Evolutionary conservation across 92 coral and sea anemone species (phyloP).

Genomic region (Parazoanthus darwini): DNA sequence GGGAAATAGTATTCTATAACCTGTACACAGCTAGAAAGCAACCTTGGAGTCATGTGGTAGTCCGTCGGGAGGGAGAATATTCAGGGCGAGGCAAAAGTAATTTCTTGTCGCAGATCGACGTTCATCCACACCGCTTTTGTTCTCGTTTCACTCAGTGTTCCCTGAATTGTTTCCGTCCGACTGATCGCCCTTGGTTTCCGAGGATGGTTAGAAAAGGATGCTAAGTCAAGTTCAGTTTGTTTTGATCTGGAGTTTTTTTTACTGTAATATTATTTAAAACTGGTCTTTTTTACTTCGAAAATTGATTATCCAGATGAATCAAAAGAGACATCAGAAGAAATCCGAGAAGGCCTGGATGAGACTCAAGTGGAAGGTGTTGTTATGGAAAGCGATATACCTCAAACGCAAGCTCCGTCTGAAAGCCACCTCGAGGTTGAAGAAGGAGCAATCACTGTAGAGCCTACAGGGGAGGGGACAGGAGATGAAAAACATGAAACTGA

Average conservation of each 20-base stretch:
- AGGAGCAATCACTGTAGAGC: background rate
- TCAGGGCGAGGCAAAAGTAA: too few relatives aligned
- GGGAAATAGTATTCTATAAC: too few relatives aligned
- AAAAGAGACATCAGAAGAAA: slow-evolving; percentile 18
- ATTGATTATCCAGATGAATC: slow-evolving; percentile 3
- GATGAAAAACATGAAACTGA: background rate
- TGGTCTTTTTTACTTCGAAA: background rate
- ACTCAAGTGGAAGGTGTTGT: slow-evolving; percentile 18
- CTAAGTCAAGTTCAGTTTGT: background rate
- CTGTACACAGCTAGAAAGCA: too few relatives aligned
- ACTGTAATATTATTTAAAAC: background rate
- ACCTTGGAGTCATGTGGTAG: too few relatives aligned
- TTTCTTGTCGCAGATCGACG: too few relatives aligned
- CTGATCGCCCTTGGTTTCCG: too few relatives aligned
- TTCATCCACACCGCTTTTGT: too few relatives aligned
- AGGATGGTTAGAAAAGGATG: background rate
- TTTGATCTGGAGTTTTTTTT: background rate
- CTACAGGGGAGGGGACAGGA: background rate
- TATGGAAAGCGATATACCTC: slow-evolving; percentile 26
- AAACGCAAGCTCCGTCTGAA: background rate
- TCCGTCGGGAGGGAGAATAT: too few relatives aligned
- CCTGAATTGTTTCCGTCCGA: too few relatives aligned
- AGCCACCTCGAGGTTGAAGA: background rate
- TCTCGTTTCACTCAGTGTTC: too few relatives aligned
- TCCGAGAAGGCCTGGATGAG: slow-evolving; percentile 17